These are phyloP conservation scores for Sylvilagus floridanus DNA, from an alignment of 2,797 vertebrate genomes.

Conservation along the genomic window DNA sequence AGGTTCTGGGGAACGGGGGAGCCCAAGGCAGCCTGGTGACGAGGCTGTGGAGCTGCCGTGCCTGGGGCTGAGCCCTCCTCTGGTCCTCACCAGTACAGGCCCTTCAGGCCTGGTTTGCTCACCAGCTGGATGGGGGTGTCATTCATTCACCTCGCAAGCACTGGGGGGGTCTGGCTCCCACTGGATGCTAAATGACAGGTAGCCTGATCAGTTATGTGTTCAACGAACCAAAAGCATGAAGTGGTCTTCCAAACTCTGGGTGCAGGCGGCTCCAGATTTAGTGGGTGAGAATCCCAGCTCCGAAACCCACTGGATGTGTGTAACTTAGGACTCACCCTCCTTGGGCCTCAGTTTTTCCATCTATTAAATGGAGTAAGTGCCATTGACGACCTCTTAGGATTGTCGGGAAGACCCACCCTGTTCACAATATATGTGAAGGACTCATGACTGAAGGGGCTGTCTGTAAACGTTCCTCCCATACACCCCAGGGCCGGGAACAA, in stretches of 20 bases:
- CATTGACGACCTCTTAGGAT: neutral
- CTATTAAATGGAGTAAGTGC: neutral
- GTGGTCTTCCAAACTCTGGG: neutral
- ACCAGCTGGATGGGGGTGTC: neutral
- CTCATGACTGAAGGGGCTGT: neutral
- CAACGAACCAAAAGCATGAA: neutral
- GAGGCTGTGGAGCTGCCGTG: too few species aligned
- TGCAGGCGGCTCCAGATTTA: neutral
- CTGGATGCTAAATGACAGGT: neutral
- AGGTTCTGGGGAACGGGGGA: neutral
- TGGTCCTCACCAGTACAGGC: neutral
- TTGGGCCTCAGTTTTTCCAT: neutral
- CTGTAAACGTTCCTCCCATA: neutral
- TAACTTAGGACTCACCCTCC: neutral
- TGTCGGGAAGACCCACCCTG: neutral
- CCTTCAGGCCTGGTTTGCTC: neutral
- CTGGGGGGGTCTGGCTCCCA: neutral
- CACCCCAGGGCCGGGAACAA: neutral
- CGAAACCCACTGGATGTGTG: neutral
- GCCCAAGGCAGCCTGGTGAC: neutral
- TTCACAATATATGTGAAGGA: neutral
- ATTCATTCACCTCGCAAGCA: neutral
- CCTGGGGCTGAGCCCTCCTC: neutral
- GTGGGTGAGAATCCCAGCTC: neutral
- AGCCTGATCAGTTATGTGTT: neutral